Evolutionary conservation across 1,140 invertebrate species (phyloP).

Genomic region (Trichonephila clavipes): DNA sequence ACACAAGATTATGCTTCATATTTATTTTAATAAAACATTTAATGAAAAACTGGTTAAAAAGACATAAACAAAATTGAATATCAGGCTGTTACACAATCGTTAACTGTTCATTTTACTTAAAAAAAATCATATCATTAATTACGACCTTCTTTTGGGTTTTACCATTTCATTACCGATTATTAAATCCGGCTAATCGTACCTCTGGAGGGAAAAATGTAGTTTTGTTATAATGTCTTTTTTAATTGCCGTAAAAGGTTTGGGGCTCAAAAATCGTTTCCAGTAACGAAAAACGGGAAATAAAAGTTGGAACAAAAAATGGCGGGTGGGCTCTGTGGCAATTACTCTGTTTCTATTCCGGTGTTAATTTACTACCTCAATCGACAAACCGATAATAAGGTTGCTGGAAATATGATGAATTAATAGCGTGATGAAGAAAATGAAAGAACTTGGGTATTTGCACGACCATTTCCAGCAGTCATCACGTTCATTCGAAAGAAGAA

Average conservation of each 20-base stretch:
- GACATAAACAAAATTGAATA: too few relatives aligned
- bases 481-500: background rate
- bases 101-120: too few relatives aligned
- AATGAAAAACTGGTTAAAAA: too few relatives aligned
- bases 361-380: conserved; percentile 16
- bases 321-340: background rate
- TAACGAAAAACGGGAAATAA: background rate
- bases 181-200: conserved; percentile 1
- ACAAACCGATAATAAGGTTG: conserved; percentile 30
- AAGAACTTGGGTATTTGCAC: conserved; percentile 1
- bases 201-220: background rate
- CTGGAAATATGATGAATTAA: conserved; percentile 31
- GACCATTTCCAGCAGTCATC: background rate
- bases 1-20: too few relatives aligned
- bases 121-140: background rate
- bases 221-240: conserved; percentile 28
- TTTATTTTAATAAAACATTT: too few relatives aligned
- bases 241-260: background rate
- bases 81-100: too few relatives aligned
- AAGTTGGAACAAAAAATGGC: background rate
- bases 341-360: conserved; percentile 15
- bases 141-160: background rate
- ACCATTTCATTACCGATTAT: background rate
- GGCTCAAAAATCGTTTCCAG: background rate
- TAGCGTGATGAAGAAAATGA: conserved; percentile 30